phyloP scores from a whole-genome alignment of 2,797 vertebrate genomes.

The Diglossa cyanea region DNA sequence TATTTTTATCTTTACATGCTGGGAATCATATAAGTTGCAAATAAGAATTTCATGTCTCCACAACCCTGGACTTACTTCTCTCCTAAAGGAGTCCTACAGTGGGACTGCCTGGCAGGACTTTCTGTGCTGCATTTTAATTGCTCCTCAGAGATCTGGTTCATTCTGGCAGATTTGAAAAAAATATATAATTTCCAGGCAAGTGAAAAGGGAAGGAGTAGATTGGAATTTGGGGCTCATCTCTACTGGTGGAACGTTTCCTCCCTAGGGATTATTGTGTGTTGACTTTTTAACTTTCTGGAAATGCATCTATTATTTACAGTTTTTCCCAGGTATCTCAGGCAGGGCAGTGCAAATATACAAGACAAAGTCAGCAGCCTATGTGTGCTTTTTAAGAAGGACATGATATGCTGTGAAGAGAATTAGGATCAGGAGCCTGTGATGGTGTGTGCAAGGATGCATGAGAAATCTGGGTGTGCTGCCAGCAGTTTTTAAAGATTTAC shows the following conservation, averaged over 20 bases:
- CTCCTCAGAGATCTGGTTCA: neutral
- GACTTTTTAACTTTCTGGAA: neutral
- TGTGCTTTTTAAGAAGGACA: neutral
- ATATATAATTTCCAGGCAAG: neutral
- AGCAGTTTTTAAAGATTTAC: neutral
- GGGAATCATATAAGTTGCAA: neutral
- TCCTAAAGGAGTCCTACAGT: neutral
- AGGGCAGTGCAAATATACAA: neutral
- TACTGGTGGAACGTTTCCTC: neutral
- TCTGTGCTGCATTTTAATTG: neutral
- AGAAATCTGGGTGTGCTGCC: neutral
- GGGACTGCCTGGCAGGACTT: neutral
- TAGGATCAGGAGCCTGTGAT: neutral
- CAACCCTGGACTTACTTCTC: neutral
- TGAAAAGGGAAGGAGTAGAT: neutral
- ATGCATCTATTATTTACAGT: neutral
- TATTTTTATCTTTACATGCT: neutral
- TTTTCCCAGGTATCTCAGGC: neutral
- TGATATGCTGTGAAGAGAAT: neutral
- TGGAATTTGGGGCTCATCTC: neutral
- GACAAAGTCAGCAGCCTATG: neutral
- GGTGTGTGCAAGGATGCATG: neutral
- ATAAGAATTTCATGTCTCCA: neutral
- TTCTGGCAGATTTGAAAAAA: neutral
- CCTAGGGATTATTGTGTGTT: accelerated